A percentile compares a stretch with the other conserved stretches of the same genome.
These are phyloP conservation scores for Ceratotherium simum DNA, from an alignment of 2,113 vertebrate genomes.

Conservation along the genomic window DNA sequence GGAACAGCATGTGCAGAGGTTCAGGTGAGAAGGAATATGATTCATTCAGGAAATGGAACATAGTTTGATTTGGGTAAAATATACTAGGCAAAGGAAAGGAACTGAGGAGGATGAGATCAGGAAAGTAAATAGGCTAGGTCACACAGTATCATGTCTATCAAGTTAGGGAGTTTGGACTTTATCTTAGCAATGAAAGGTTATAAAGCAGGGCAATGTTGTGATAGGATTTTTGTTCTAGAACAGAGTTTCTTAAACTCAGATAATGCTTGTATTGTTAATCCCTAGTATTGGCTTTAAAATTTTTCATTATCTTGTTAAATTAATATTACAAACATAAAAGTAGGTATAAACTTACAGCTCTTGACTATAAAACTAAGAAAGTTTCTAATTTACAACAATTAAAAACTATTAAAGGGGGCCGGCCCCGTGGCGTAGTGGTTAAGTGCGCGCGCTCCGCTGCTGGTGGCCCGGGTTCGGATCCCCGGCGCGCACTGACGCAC, in stretches of 20 bases:
- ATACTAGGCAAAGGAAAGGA: background rate
- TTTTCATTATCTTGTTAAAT: background rate
- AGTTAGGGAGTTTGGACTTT: background rate
- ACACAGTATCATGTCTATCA: background rate
- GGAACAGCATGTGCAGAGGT: background rate
- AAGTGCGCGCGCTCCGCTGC: no score
- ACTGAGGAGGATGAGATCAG: no score
- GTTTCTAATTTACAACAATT: background rate
- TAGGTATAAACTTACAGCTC: background rate
- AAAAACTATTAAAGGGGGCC: background rate
- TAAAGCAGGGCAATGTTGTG: background rate
- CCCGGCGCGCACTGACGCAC: no score
- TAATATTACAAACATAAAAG: background rate
- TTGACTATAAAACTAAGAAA: background rate
- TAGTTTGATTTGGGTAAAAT: background rate
- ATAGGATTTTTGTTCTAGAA: background rate
- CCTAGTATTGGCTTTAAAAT: background rate
- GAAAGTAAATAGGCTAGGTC: background rate
- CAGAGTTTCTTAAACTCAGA: background rate
- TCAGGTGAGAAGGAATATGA: background rate
- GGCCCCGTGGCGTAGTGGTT: no score
- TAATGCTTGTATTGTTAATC: background rate
- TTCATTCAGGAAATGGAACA: background rate
- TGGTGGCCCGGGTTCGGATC: no score
- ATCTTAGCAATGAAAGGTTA: background rate